Evolutionary conservation across 2,113 vertebrate genomes (phyloP).

Genomic region (Equus przewalskii): DNA sequence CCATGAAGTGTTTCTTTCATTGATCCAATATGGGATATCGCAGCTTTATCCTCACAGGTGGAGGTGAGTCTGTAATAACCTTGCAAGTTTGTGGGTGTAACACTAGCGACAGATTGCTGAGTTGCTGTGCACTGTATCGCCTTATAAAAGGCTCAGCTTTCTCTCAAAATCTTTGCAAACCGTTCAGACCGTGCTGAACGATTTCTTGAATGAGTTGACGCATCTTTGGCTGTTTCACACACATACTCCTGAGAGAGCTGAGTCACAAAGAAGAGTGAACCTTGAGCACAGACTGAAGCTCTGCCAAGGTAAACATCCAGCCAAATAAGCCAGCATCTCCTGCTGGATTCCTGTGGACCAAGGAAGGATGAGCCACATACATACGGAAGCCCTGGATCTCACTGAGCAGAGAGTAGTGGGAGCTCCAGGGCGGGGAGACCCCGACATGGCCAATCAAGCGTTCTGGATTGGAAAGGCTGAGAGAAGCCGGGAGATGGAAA

Average conservation of each 20-base stretch:
- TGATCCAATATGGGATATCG: not conserved
- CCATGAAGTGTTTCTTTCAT: not conserved
- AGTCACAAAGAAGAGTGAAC: conserved; percentile 63
- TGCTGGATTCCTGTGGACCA: not conserved
- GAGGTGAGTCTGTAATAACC: conserved; percentile 3
- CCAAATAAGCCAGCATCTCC: not conserved
- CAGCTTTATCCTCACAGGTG: not conserved
- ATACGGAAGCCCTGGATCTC: not conserved
- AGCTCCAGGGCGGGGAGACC: conserved; percentile 11
- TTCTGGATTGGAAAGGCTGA: conserved; percentile 60
- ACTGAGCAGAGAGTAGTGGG: not conserved
- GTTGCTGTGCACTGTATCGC: not conserved
- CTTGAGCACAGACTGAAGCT: conserved; percentile 45
- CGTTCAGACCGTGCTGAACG: conserved; percentile 40
- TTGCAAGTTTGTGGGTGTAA: not conserved
- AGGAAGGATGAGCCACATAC: not conserved
- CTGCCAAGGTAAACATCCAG: conserved; percentile 26
- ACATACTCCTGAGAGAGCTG: conserved; percentile 64
- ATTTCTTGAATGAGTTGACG: conserved; percentile 77
- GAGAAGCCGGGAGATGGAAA: conserved; percentile 81
- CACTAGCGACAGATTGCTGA: not conserved
- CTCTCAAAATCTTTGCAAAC: conserved; percentile 44
- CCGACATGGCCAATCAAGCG: conserved; percentile 51
- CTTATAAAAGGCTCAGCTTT: conserved; percentile 2
- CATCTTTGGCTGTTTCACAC: conserved; percentile 74